These are phyloP conservation scores for Tinea semifulvella DNA, from an alignment of 2,888 invertebrate genomes.

Conservation along the genomic window DNA sequence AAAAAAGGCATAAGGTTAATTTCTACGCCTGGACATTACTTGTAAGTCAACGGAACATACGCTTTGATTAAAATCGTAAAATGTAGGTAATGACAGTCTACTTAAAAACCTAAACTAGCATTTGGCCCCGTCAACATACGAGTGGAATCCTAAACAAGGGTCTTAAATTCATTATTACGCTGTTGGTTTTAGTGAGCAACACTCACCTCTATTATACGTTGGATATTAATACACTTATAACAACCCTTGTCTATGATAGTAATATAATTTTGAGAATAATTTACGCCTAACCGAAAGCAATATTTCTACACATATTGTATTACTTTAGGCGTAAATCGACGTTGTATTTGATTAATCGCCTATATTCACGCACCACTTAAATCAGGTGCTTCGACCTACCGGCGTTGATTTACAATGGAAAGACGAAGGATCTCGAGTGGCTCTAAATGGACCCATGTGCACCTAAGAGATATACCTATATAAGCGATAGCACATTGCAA, in stretches of 20 bases:
- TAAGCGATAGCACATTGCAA: no score
- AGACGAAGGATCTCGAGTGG: constrained; percentile 4
- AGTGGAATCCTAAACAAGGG: no score
- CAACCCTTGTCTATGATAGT: constrained; percentile 8
- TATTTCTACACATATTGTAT: constrained; percentile 12
- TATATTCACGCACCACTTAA: constrained; percentile 14
- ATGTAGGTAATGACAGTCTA: no score
- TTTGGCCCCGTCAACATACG: no score
- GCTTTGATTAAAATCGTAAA: no score
- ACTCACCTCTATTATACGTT: not conserved
- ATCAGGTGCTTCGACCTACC: constrained; percentile 12
- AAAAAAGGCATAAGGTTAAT: no score
- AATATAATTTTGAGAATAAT: constrained; percentile 10
- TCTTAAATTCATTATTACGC: not conserved
- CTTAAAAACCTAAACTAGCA: no score
- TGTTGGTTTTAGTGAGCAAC: not conserved
- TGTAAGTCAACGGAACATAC: no score
- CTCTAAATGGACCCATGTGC: constrained; percentile 1
- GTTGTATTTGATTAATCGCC: constrained; percentile 13
- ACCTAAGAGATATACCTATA: not conserved
- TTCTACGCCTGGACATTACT: no score
- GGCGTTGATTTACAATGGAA: constrained; percentile 7
- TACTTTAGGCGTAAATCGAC: constrained; percentile 13
- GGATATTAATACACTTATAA: constrained; percentile 3
- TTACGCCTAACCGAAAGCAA: not conserved